phyloP scores from a whole-genome alignment of 2,888 invertebrate species.

The Aspidiotus rigidus region DNA sequence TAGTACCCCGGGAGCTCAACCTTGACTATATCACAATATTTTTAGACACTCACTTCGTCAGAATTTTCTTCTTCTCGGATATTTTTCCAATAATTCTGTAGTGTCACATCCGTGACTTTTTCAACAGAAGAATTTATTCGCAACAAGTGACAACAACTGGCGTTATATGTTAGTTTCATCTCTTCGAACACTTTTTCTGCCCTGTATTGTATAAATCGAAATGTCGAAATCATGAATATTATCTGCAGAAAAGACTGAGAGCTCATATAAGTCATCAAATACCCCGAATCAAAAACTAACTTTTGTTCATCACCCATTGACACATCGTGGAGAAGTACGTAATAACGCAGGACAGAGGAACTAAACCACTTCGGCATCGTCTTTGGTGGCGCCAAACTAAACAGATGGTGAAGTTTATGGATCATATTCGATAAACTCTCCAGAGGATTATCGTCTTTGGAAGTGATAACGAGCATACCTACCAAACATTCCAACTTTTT shows the following conservation, averaged over 20 bases:
- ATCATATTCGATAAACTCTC: conserved; percentile 72
- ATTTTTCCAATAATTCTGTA: conserved; percentile 24
- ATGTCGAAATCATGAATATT: not conserved
- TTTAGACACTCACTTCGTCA: conserved; percentile 45
- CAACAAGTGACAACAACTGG: conserved; percentile 76
- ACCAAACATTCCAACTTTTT: not conserved
- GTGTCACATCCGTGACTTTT: conserved; percentile 9
- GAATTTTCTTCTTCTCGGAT: conserved; percentile 42
- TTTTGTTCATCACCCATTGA: conserved; percentile 35
- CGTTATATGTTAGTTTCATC: conserved; percentile 78
- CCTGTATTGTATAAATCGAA: conserved; percentile 47
- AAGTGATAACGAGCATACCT: conserved; percentile 51
- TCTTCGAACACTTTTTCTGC: conserved; percentile 74
- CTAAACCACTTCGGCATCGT: conserved; percentile 50
- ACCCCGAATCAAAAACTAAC: conserved; percentile 16
- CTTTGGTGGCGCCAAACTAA: conserved; percentile 54
- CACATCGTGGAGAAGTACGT: conserved; percentile 39
- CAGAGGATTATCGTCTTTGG: conserved; percentile 52
- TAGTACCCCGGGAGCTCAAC: too few species aligned
- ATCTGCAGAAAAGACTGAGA: not conserved
- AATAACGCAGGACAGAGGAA: conserved; percentile 37
- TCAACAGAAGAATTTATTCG: conserved; percentile 70
- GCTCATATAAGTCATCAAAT: not conserved
- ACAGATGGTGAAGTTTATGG: conserved; percentile 69
- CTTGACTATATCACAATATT: too few species aligned